Percentiles rank a stretch among this genome's conserved stretches.
Evolutionary conservation across 2,888 invertebrate species (phyloP).

Genomic region (Ptychoptera albimana): DNA sequence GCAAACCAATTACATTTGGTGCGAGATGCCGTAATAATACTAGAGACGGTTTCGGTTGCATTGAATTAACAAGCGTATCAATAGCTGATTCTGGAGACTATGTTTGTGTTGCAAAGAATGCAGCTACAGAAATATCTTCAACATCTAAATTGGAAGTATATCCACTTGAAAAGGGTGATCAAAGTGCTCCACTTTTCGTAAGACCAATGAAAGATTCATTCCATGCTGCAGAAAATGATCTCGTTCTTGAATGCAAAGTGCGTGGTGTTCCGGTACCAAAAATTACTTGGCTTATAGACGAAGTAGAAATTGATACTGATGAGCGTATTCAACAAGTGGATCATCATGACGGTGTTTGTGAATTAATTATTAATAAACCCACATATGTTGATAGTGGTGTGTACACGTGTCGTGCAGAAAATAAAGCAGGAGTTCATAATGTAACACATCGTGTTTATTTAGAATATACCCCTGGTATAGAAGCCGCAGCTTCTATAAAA

Average conservation of each 20-base stretch:
- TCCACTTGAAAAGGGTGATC: constrained; percentile 20
- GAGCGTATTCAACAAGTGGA: constrained; percentile 48
- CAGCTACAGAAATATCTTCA: constrained; percentile 53
- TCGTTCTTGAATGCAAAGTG: constrained; percentile 64
- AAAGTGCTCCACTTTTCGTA: constrained; percentile 23
- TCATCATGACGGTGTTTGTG: constrained; percentile 60
- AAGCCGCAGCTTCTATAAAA: constrained; percentile 5
- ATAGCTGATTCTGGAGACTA: constrained; percentile 64
- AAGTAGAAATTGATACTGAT: constrained; percentile 34
- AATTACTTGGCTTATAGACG: constrained; percentile 63
- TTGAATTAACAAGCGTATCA: constrained; percentile 53
- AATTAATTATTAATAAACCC: constrained; percentile 51
- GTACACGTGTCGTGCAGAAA: constrained; percentile 44
- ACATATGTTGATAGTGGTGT: constrained; percentile 38
- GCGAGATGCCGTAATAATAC: constrained; percentile 42
- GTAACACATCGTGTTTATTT: constrained; percentile 48
- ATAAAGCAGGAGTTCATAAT: constrained; percentile 54
- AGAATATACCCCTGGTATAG: constrained; percentile 12
- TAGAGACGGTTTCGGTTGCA: constrained; percentile 51
- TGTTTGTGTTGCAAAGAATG: constrained; percentile 61
- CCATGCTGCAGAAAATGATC: constrained; percentile 53
- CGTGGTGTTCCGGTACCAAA: constrained; percentile 56
- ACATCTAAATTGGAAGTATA: constrained; percentile 44
- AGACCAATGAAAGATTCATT: constrained; percentile 40
- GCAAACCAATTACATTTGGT: constrained; percentile 37